Conservation (phyloP, 2,797 vertebrate genomes). For the Denticeps clupeoides region DNA sequence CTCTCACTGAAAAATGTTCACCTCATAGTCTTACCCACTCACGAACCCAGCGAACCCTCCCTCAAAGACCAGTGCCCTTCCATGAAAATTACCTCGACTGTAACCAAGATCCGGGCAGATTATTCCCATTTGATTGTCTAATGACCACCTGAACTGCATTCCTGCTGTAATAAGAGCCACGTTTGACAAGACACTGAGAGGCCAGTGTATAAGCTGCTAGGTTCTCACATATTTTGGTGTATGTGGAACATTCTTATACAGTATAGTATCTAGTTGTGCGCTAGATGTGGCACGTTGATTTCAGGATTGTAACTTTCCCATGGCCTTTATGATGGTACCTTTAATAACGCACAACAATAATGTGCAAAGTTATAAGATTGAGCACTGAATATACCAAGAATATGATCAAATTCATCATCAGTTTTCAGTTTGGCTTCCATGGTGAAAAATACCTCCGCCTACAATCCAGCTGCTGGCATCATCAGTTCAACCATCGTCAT, state of each 20-base stretch:
- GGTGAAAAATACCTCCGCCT: no score
- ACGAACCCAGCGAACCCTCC: slow-evolving; percentile 19
- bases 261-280: slow-evolving; percentile 11
- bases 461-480: no score
- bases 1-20: neutral
- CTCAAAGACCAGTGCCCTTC: slow-evolving; percentile 37
- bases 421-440: no score
- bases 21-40: neutral
- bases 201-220: slow-evolving; percentile 34
- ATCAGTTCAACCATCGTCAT: no score
- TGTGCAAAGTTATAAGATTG: no score
- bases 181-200: slow-evolving; percentile 38
- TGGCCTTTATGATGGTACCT: no score
- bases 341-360: no score
- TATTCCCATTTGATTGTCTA: slow-evolving; percentile 59
- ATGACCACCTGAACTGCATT: slow-evolving; percentile 54
- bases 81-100: slow-evolving; percentile 43
- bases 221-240: slow-evolving; percentile 32
- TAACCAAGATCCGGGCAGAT: slow-evolving; percentile 55
- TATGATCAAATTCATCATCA: no score
- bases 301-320: no score
- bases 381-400: no score
- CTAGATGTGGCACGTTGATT: neutral
- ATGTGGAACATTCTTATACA: slow-evolving; percentile 21
- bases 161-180: slow-evolving; percentile 40